A percentile compares a stretch with the other conserved stretches of the same genome.
These are phyloP conservation scores for Magallana angulata DNA, from an alignment of 1,140 invertebrate genomes.

Conservation along the genomic window DNA sequence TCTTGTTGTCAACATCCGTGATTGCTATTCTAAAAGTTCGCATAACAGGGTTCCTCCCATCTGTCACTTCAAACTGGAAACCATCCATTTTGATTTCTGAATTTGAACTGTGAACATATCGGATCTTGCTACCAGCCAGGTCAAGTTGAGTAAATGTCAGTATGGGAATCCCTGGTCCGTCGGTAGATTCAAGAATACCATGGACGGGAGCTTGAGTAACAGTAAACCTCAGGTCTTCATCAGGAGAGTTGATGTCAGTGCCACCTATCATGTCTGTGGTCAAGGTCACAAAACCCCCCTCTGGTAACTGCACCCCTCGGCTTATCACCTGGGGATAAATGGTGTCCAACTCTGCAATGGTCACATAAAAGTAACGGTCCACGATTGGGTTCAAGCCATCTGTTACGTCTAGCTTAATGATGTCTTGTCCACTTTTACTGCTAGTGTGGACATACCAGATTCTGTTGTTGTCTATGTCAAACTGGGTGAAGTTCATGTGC, in stretches of 20 bases:
- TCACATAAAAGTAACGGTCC: constrained; percentile 79
- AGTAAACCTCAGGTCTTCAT: constrained; percentile 75
- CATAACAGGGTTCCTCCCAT: constrained; percentile 77
- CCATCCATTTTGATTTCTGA: constrained; percentile 79
- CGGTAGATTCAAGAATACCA: constrained; percentile 77
- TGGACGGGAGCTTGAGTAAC: constrained; percentile 77
- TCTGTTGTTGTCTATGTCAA: constrained; percentile 75
- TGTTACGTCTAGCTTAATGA: constrained; percentile 80
- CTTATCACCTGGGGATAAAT: constrained; percentile 77
- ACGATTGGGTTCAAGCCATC: constrained; percentile 79
- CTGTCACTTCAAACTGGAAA: constrained; percentile 80
- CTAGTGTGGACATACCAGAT: constrained; percentile 79
- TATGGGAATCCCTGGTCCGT: constrained; percentile 75
- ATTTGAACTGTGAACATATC: constrained; percentile 76
- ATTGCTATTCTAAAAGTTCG: constrained; percentile 79
- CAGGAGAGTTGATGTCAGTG: constrained; percentile 77
- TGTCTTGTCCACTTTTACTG: constrained; percentile 75
- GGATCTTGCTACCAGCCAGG: constrained; percentile 78
- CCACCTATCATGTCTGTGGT: constrained; percentile 78
- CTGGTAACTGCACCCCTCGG: constrained; percentile 77
- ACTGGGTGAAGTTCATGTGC: constrained; percentile 79
- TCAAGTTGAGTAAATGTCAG: constrained; percentile 78
- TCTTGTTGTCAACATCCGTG: constrained; percentile 79
- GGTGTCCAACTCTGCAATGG: constrained; percentile 77
- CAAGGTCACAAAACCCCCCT: constrained; percentile 76